Evolutionary conservation across 2,797 vertebrate genomes (phyloP).

Genomic region (Mareca penelope): DNA sequence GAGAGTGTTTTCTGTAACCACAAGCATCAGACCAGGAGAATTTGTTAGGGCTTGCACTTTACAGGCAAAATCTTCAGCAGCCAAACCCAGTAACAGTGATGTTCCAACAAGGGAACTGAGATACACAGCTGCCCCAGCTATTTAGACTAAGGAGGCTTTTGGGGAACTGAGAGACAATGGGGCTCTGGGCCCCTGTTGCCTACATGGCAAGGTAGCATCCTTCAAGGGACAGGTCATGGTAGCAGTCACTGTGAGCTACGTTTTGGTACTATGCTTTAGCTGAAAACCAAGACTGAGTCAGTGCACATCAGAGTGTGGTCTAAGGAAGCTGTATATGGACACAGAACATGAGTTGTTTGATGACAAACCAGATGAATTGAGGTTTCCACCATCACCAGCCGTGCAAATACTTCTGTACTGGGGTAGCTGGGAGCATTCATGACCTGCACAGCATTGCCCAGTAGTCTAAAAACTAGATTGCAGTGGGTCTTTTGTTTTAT

Average conservation of each 20-base stretch:
- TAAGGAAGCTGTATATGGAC: background rate
- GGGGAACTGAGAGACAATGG: background rate
- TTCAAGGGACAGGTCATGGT: background rate
- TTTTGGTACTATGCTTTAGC: background rate
- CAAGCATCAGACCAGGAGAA: background rate
- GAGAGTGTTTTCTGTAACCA: background rate
- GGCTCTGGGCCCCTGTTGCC: no score
- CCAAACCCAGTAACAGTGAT: background rate
- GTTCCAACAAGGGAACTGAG: background rate
- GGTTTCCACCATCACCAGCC: background rate
- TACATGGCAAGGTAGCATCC: background rate
- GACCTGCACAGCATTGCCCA: background rate
- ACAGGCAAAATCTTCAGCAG: background rate
- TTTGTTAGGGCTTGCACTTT: background rate
- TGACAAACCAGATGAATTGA: background rate
- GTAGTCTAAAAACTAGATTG: background rate
- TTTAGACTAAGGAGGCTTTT: background rate
- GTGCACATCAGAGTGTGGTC: background rate
- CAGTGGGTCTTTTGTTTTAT: background rate
- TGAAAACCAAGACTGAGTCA: background rate
- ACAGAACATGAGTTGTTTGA: background rate
- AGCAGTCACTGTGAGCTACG: accelerated
- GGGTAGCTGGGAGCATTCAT: background rate
- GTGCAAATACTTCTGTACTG: background rate
- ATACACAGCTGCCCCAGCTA: background rate